Evolutionary conservation across 2,888 invertebrate species (phyloP), one percentile per base, ranked within the genome.

Genomic region (Mesorhabditis belari): DNA sequence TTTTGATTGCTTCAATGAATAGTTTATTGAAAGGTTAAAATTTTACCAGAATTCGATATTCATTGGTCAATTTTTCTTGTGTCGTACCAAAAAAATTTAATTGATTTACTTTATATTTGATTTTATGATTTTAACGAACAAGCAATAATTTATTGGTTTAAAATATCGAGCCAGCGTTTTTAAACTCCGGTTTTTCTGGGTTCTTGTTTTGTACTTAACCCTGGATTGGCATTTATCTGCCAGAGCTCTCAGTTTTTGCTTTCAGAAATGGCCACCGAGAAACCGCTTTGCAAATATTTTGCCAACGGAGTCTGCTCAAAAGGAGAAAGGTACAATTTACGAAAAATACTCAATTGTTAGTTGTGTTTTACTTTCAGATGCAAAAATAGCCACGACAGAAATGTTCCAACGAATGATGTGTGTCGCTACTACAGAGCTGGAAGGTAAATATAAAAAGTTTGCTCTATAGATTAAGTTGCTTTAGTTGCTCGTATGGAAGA

Each of bases 401-500:
- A 9, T 9, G 44, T n/a, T 9, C 12, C 44, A n/a, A 9, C 12
- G 44, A 35, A n/a, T n/a, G n/a, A 35, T 35, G n/a, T 35, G 1
- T 35, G 44, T 2, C 44, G n/a, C 12, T 35, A 35, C n/a, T 35
- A 35, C n/a, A n/a, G 12, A n/a, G 12, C 12, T 9, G 44, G 44
- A 35, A 35, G n/a, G 44, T 35, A 35, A 17, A n/a, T 35, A 2
- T 35, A n/a, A n/a, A n/a, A n/a, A n/a, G n/a, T 35, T 35, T n/a
- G n/a, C 12, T n/a, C 44, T 17, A n/a, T 35, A 35, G 12, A 2
- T 35, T 35, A 35, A 35, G 44, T 35, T 35, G 12, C 55, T 65
- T 26, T 56, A 70, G 70, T 54, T 70, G 70, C 57, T 59, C 61
- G 5, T 76, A 66, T 60, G 76, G 75, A 3, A 59, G 60, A 0